Percentiles rank a stretch among this genome's conserved stretches.
Conservation (phyloP, 2,797 vertebrate genomes). For the Gadopsis marmoratus region DNA sequence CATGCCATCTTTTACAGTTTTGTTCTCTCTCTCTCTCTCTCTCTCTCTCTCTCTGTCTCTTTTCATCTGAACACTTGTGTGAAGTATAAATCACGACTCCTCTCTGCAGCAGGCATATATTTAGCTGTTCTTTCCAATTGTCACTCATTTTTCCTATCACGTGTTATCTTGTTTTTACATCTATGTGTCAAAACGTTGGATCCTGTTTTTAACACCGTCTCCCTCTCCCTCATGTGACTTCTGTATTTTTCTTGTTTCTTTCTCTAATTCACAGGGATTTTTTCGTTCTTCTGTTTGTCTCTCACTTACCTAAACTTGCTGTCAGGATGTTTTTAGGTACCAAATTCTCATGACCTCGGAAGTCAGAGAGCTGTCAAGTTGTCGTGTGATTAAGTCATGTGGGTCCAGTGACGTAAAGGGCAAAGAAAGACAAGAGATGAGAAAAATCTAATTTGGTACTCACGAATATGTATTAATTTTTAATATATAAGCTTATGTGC, state of each 20-base stretch:
- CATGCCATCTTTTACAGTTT: constrained; percentile 34
- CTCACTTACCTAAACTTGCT: constrained; percentile 7
- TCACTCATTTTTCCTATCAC: constrained; percentile 34
- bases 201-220: constrained; percentile 23
- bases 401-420: constrained; percentile 9
- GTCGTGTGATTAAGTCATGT: constrained; percentile 12
- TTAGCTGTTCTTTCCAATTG: constrained; percentile 56
- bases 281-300: constrained; percentile 7
- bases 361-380: constrained; percentile 13
- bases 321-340: constrained; percentile 24
- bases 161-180: constrained; percentile 31
- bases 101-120: constrained; percentile 57
- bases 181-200: constrained; percentile 23
- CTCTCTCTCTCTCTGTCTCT: constrained; percentile 16
- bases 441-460: not conserved
- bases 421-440: not conserved
- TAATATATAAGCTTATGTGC: not conserved
- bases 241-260: constrained; percentile 3
- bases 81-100: constrained; percentile 55
- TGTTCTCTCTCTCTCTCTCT: constrained; percentile 7
- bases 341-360: constrained; percentile 6
- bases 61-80: constrained; percentile 33
- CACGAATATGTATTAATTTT: not conserved
- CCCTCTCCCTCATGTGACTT: constrained; percentile 24
- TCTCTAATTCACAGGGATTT: constrained; percentile 4